Percentiles rank a stretch among this genome's conserved stretches.
phyloP scores from a whole-genome alignment of 2,888 invertebrate species.

The Crematogaster levior region DNA sequence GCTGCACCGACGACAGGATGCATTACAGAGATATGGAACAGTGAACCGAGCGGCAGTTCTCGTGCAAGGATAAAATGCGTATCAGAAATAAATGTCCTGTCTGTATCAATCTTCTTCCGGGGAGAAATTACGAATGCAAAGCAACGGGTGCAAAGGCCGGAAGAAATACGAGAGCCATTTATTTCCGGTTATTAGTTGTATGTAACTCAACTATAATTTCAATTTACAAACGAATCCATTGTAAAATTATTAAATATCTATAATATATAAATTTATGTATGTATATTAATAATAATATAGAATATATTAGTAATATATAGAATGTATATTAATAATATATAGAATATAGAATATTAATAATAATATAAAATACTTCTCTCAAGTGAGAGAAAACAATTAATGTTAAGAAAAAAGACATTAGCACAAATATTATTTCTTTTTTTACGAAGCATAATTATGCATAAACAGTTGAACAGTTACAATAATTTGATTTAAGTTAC shows the following conservation, averaged over 20 bases:
- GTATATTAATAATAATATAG: background rate
- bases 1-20: conserved; percentile 54
- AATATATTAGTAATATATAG: too few species aligned
- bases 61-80: conserved; percentile 61
- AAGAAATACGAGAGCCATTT: background rate
- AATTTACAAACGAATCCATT: background rate
- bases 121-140: conserved; percentile 34
- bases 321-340: too few species aligned
- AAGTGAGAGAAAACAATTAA: too few species aligned
- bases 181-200: conserved; percentile 16
- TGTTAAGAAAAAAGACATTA: too few species aligned
- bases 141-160: background rate
- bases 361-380: too few species aligned
- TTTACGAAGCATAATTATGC: background rate
- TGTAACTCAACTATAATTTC: background rate
- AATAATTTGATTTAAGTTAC: background rate
- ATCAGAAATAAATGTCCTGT: conserved; percentile 37
- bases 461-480: background rate
- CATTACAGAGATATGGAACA: conserved; percentile 65
- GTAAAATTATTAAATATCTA: background rate
- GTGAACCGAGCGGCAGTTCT: conserved; percentile 61
- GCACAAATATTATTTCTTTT: background rate
- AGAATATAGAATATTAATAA: too few species aligned
- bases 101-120: conserved; percentile 33
- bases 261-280: background rate